Base-by-base conservation (phyloP, 1,140 invertebrate genomes). In the Drosophila paulistorum region DNA sequence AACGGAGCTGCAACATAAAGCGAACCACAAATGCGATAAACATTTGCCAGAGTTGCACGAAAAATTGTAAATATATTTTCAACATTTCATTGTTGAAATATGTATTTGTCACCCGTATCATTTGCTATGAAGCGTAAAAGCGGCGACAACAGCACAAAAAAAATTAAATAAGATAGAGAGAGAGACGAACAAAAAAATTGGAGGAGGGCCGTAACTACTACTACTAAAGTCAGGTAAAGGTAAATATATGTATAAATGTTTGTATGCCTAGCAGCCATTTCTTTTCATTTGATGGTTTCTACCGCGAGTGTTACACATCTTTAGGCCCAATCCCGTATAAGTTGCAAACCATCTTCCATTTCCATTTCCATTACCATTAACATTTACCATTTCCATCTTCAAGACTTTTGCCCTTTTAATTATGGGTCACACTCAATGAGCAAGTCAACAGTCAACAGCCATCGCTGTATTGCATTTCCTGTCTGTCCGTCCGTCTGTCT, bases 61-160 rank as follows among this genome's bases (percentile, higher is more conserved):
- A 76, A 79, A 79, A 59, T 73, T 65, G 74, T 65, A 67, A 79
- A 66, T 66, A 65, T 74, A 57, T 70, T 70, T 30, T 79, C 75
- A 71, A 71, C 64, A 20, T 57, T 57, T 57, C 42, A 41, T 48
- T 63, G 65, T 71, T 70, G 67, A 71, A 80, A 77, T 80, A 80
- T 86, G 83, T 89, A 81, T 87, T 87, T 87, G 84, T 87, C 84
- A 87, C 84, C 84, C 84, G 84, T 87, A 87, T 87, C 81, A 87
- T 84, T 87, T 84, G 84, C 77, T 59, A 63, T 74, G 76, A 70
- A 79, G 83, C 83, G 83, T 87, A 89, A 89, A 87, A 68, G 79
- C 80, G 83, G 83, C 84, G 83, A 87, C 83, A 87, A 65, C 72
- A 54, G 33, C 70, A 73, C 63, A 63, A 69, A 11, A 48, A 42